Base-by-base conservation (phyloP, 2,113 vertebrate species). In the Notothenia rossii region DNA sequence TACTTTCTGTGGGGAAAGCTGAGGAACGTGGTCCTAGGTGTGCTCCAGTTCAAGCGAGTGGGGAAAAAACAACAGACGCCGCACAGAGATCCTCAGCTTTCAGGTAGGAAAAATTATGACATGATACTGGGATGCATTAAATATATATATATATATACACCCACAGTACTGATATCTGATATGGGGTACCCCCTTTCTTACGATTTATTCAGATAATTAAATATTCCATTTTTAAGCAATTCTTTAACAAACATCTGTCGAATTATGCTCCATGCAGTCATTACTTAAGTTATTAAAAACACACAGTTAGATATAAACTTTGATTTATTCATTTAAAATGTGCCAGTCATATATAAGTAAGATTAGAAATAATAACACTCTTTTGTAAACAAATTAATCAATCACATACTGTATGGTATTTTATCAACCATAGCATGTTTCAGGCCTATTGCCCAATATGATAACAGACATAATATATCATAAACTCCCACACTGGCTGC, bases 1-100 rank as follows among this genome's bases (percentile, higher is more conserved):
- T 97, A 97, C 91, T 98, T 99, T 90, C 94, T 99, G 18, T 99
- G 98, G 98, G 97, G 96, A 84, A 99, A 99, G 92, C 93, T 99
- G 92, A 94, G 98, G 76, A 99, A 99, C 3, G 97, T 99, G 74
- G 76, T 99, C 56, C 93, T 97, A 10, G 98, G 96, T 84, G 95
- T 98, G 90, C 94, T 96, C 56, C 97, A 97, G 71, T 99, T 99
- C 91, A 98, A 97, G 91, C 97, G 95, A 92, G 96, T 95, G n/a
- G 92, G 97, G 84, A 97, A 94, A 88, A 99, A 97, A 82, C 95
- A 86, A 2, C 79, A 90, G 84, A 62, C 91, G 85, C 63, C 85
- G 72, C 91, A 93, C 54, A 91, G 92, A 53, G 96, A 98, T 75
- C 88, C 96, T 59, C 88, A 96, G 22, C 85, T 94, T 72, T 96